Percentiles rank a stretch among this genome's conserved stretches.
phyloP scores from a whole-genome alignment of 2,888 invertebrate species.

The Rambutsinella grinnellia region DNA sequence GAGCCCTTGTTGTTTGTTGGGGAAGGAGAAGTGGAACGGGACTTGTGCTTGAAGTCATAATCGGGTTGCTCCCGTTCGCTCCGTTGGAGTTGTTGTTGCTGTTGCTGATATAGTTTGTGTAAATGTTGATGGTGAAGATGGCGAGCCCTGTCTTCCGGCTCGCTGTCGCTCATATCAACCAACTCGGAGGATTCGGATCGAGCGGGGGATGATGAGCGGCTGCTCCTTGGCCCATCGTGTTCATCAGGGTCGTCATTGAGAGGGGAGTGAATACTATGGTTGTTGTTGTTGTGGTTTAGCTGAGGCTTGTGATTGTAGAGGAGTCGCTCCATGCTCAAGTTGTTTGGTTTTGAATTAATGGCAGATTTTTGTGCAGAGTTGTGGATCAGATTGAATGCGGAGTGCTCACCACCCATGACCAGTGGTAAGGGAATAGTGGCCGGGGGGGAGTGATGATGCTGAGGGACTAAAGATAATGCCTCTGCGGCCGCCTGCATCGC shows the following conservation, averaged over 20 bases:
- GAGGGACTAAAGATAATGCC: slow-evolving; percentile 51
- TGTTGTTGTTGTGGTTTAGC: slow-evolving; percentile 25
- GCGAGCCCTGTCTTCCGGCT: slow-evolving; percentile 47
- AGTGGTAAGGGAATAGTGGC: slow-evolving; percentile 68
- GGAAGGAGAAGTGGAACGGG: slow-evolving; percentile 27
- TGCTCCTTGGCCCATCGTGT: slow-evolving; percentile 49
- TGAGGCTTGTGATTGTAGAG: slow-evolving; percentile 44
- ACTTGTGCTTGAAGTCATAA: slow-evolving; percentile 8
- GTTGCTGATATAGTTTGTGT: slow-evolving; percentile 29
- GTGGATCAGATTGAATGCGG: slow-evolving; percentile 80
- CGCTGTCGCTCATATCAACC: slow-evolving; percentile 66
- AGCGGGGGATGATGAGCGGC: slow-evolving; percentile 58
- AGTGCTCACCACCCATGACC: slow-evolving; percentile 91
- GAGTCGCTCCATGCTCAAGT: slow-evolving; percentile 47
- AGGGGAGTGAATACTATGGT: slow-evolving; percentile 45
- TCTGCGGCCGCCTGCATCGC: slow-evolving; percentile 52
- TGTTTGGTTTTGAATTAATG: slow-evolving; percentile 36
- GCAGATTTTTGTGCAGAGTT: slow-evolving; percentile 40
- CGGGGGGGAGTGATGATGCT: slow-evolving; percentile 39
- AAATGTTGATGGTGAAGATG: slow-evolving; percentile 28
- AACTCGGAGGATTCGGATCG: slow-evolving; percentile 63
- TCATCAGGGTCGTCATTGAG: slow-evolving; percentile 45
- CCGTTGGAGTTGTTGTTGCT: slow-evolving; percentile 25
- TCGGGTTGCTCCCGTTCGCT: no score
- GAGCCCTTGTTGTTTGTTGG: slow-evolving; percentile 12